These are phyloP conservation scores for Ramazzottius varieornatus DNA, from an alignment of 2,888 invertebrate species.

Conservation along the genomic window DNA sequence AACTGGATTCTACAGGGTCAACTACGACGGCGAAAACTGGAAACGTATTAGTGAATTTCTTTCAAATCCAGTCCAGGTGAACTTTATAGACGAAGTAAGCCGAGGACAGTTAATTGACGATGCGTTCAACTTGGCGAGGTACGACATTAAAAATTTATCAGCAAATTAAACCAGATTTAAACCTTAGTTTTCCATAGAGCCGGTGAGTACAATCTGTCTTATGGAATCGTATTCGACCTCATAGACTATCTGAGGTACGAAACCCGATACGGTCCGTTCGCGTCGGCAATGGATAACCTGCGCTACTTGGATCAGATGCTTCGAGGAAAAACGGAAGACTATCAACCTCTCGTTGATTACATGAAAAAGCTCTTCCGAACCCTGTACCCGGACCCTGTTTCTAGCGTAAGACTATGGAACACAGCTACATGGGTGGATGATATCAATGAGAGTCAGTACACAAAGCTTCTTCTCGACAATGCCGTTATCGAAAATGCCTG, in stretches of 20 bases:
- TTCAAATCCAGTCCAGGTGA: too few relatives aligned
- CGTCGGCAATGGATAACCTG: neutral
- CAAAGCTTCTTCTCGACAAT: neutral
- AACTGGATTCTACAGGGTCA: constrained; percentile 16
- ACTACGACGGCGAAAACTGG: constrained; percentile 12
- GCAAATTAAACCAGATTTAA: too few relatives aligned
- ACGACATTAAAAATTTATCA: too few relatives aligned
- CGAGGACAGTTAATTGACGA: constrained; percentile 7
- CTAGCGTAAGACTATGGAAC: too few relatives aligned
- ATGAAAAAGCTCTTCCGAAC: neutral
- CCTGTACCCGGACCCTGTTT: neutral
- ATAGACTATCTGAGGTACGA: neutral
- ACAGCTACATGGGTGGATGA: neutral
- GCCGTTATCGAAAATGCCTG: neutral
- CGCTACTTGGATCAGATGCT: neutral
- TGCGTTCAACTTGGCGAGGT: constrained; percentile 7
- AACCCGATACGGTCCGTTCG: neutral
- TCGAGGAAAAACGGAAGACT: neutral
- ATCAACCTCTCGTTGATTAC: neutral
- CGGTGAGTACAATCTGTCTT: too few relatives aligned
- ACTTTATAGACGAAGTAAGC: too few relatives aligned
- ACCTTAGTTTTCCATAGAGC: too few relatives aligned
- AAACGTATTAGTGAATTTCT: too few relatives aligned
- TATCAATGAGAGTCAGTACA: neutral
- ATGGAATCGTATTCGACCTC: too few relatives aligned